phyloP scores from a whole-genome alignment of 2,888 invertebrate species.

The Hoplodrina blanda region DNA sequence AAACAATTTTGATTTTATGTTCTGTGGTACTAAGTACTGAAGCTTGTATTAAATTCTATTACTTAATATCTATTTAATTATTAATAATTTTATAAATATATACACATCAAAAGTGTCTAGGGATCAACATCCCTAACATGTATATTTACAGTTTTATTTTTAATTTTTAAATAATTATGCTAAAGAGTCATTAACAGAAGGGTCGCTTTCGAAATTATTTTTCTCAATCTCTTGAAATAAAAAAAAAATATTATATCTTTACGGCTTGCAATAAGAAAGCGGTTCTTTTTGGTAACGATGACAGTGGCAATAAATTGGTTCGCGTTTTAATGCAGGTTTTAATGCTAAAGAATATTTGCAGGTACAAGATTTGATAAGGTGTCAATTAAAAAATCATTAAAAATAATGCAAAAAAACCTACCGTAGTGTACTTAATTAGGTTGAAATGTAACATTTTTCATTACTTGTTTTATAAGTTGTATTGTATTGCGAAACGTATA shows the following conservation, averaged over 20 bases:
- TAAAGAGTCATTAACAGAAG: not conserved
- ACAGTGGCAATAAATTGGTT: conserved; percentile 36
- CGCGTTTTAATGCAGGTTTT: conserved; percentile 33
- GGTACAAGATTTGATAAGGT: not conserved
- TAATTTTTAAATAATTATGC: not conserved
- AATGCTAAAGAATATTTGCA: conserved; percentile 26
- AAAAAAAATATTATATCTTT: conserved; percentile 30
- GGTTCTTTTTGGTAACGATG: conserved; percentile 8
- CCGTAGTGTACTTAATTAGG: not conserved
- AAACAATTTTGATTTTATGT: too few relatives aligned
- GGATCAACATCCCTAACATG: too few relatives aligned
- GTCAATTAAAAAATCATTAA: conserved; percentile 40
- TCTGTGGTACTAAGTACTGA: too few relatives aligned
- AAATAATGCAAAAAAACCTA: conserved; percentile 13
- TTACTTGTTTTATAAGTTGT: not conserved
- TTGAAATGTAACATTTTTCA: not conserved
- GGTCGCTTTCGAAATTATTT: not conserved
- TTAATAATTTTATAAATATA: too few relatives aligned
- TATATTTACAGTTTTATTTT: not conserved
- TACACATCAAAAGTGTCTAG: too few relatives aligned
- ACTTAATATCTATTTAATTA: too few relatives aligned
- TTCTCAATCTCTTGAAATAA: not conserved
- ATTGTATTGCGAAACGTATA: not conserved
- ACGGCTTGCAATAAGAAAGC: conserved; percentile 35
- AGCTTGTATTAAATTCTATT: too few relatives aligned